Evolutionary conservation across 2,797 vertebrate species (phyloP).

Genomic region (Brachyalestes nurse): DNA sequence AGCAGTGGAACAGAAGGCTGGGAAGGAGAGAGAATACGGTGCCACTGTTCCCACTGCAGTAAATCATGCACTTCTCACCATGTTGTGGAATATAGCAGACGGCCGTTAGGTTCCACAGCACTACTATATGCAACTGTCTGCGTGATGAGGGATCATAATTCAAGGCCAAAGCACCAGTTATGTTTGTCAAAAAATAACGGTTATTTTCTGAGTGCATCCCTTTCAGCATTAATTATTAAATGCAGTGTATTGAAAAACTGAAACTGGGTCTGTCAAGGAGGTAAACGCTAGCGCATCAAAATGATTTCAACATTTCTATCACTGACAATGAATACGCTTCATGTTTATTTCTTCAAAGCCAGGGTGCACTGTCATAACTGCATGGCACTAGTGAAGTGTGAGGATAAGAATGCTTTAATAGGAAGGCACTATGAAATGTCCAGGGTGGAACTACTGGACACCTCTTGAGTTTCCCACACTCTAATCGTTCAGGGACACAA

Average conservation of each 20-base stretch:
- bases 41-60: slow-evolving; percentile 43
- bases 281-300: background rate
- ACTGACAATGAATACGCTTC: background rate
- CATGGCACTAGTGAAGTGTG: background rate
- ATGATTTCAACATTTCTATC: background rate
- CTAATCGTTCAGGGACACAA: background rate
- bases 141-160: slow-evolving; percentile 54
- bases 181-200: background rate
- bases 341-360: slow-evolving; percentile 20
- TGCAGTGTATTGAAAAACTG: background rate
- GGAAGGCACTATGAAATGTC: slow-evolving; percentile 7
- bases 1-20: slow-evolving; percentile 24
- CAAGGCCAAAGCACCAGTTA: slow-evolving; percentile 1
- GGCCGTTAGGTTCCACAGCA: slow-evolving; percentile 51
- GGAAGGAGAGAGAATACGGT: slow-evolving; percentile 35
- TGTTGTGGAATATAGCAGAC: slow-evolving; percentile 61
- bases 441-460: background rate
- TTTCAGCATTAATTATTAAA: background rate
- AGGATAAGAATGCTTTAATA: background rate
- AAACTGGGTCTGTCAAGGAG: background rate
- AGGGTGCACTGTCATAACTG: slow-evolving; percentile 2
- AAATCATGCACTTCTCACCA: slow-evolving; percentile 50
- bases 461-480: background rate
- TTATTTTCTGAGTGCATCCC: too few species aligned
- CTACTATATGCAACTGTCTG: slow-evolving; percentile 7